These are phyloP conservation scores for Hypselothyrea guttata DNA, from an alignment of 2,888 invertebrate genomes.

Conservation along the genomic window DNA sequence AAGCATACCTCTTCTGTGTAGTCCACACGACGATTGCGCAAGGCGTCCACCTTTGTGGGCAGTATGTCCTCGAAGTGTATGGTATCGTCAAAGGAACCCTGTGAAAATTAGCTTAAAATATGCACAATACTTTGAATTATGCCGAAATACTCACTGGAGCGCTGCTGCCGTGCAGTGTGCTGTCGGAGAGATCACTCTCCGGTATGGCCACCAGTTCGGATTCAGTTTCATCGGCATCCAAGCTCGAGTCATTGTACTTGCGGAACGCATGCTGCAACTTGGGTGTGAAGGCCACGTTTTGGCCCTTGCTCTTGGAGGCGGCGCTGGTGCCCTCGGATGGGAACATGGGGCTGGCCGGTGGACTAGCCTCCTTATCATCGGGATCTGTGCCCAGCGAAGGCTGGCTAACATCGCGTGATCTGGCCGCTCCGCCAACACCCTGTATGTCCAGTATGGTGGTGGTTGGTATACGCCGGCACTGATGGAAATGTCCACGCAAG, in stretches of 20 bases:
- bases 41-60: slow-evolving; percentile 81
- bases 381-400: slow-evolving; percentile 88
- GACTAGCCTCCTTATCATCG: slow-evolving; percentile 84
- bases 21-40: slow-evolving; percentile 73
- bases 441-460: slow-evolving; percentile 89
- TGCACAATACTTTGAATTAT: background rate
- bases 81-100: slow-evolving; percentile 88
- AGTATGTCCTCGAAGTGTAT: slow-evolving; percentile 84
- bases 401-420: slow-evolving; percentile 87
- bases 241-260: slow-evolving; percentile 84
- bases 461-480: slow-evolving; percentile 92
- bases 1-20: slow-evolving; percentile 79
- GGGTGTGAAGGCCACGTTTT: slow-evolving; percentile 86
- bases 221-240: slow-evolving; percentile 93
- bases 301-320: slow-evolving; percentile 82
- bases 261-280: slow-evolving; percentile 83
- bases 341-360: slow-evolving; percentile 86
- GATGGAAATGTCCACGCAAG: slow-evolving; percentile 88
- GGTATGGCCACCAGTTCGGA: slow-evolving; percentile 95
- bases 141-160: slow-evolving; percentile 83
- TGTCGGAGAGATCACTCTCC: slow-evolving; percentile 93
- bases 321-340: slow-evolving; percentile 84
- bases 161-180: slow-evolving; percentile 90
- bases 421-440: slow-evolving; percentile 82
- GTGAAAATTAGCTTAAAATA: background rate